Percentiles rank a stretch among this genome's conserved stretches.
Conservation (phyloP, 35 echinoderm and acorn worm species). For the Apostichopus parvimensis region DNA sequence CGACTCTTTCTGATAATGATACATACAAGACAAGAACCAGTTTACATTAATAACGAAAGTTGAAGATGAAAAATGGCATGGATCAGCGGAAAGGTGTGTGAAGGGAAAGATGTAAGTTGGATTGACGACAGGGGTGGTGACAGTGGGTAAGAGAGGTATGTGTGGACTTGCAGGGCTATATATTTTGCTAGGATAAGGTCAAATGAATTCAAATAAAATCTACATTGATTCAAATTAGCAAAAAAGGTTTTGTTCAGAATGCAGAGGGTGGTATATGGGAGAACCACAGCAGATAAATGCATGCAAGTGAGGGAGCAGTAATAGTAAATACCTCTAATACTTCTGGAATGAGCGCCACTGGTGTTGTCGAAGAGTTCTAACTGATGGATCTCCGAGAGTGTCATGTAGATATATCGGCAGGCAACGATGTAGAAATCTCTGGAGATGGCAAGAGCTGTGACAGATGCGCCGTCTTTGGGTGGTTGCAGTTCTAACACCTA, state of each 20-base stretch:
- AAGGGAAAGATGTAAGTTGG: too few species aligned
- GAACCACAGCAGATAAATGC: not conserved
- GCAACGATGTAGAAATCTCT: slow-evolving; percentile 90
- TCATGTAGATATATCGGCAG: slow-evolving; percentile 92
- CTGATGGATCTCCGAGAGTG: slow-evolving; percentile 84
- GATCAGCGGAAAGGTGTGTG: too few species aligned
- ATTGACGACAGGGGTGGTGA: too few species aligned
- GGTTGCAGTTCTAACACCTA: slow-evolving; percentile 71
- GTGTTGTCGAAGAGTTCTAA: slow-evolving; percentile 88
- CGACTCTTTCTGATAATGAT: too few species aligned
- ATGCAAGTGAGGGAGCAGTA: not conserved
- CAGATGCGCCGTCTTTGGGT: slow-evolving; percentile 71
- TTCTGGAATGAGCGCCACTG: slow-evolving; percentile 68
- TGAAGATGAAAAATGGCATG: too few species aligned
- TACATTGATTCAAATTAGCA: too few species aligned
- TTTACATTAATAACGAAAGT: too few species aligned
- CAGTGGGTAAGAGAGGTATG: too few species aligned
- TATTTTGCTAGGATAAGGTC: too few species aligned
- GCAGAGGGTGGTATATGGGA: not conserved
- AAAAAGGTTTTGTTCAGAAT: not conserved
- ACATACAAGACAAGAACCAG: too few species aligned
- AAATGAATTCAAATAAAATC: too few species aligned
- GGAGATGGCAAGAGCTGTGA: slow-evolving; percentile 83
- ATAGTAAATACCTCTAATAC: slow-evolving; percentile 66
- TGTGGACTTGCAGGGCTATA: too few species aligned